A percentile compares a stretch with the other conserved stretches of the same genome.
Evolutionary conservation across 2,113 vertebrate genomes (phyloP).

Genomic region (Centropus bengalensis): DNA sequence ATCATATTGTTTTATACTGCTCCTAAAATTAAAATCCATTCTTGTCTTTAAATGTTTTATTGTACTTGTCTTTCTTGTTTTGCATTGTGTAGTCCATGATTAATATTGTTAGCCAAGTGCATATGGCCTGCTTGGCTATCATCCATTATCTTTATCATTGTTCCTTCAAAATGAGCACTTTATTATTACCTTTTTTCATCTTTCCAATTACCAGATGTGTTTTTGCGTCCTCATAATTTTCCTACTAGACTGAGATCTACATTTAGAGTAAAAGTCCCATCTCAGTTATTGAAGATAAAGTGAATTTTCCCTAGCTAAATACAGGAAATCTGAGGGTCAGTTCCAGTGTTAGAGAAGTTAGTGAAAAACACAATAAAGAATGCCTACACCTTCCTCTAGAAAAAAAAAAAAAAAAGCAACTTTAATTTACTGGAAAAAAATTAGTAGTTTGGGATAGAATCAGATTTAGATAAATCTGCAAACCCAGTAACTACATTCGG

Average conservation of each 20-base stretch:
- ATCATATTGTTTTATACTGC: slow-evolving; percentile 72
- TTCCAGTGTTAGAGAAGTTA: neutral
- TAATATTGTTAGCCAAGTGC: slow-evolving; percentile 75
- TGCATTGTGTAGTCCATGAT: slow-evolving; percentile 47
- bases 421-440: neutral
- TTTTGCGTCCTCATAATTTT: slow-evolving; percentile 46
- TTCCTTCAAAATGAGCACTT: slow-evolving; percentile 72
- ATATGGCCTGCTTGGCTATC: slow-evolving; percentile 75
- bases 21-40: slow-evolving; percentile 77
- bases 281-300: slow-evolving; percentile 30
- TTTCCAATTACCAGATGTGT: slow-evolving; percentile 78
- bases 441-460: neutral
- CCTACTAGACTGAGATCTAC: slow-evolving; percentile 25
- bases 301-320: slow-evolving; percentile 23
- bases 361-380: neutral
- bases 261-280: slow-evolving; percentile 41
- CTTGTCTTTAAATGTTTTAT: slow-evolving; percentile 71
- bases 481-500: neutral
- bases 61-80: slow-evolving; percentile 65
- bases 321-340: neutral
- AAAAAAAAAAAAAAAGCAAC: too few relatives aligned
- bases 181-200: slow-evolving; percentile 71
- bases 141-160: slow-evolving; percentile 70
- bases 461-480: neutral
- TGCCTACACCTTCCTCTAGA: neutral